phyloP scores from a whole-genome alignment of 2,113 vertebrate species.

The Entomyzon cyanotis region DNA sequence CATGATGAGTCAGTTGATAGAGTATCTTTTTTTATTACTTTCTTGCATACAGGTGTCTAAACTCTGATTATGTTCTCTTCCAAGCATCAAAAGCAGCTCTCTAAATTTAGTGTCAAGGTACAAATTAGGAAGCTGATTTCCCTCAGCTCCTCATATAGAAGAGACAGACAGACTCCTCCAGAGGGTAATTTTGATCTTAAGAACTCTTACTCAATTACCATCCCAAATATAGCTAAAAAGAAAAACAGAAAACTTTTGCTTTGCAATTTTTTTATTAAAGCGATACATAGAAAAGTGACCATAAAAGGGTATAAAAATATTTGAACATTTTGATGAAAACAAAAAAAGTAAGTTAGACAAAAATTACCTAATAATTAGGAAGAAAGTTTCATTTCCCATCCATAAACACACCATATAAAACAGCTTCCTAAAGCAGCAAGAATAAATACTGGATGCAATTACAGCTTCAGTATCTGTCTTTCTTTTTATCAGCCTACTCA shows the following conservation, averaged over 20 bases:
- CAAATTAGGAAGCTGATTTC: not conserved
- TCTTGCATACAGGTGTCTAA: not conserved
- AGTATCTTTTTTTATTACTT: not conserved
- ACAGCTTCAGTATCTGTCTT: not conserved
- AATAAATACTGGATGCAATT: not conserved
- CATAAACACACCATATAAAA: not conserved
- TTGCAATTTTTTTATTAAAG: conserved; percentile 60
- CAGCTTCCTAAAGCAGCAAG: not conserved
- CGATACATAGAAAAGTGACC: not conserved
- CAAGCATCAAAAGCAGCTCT: not conserved
- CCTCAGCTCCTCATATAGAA: not conserved
- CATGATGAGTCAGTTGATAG: not conserved
- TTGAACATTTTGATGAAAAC: not conserved
- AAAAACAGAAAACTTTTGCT: not conserved
- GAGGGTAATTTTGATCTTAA: not conserved
- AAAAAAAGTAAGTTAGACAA: not conserved
- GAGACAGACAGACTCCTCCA: not conserved
- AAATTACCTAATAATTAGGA: not conserved
- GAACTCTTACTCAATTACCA: not conserved
- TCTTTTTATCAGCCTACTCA: not conserved
- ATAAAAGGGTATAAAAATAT: not conserved
- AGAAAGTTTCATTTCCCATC: not conserved
- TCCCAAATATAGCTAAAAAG: not conserved
- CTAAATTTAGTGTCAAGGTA: not conserved
- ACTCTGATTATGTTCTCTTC: not conserved